A percentile compares a stretch with the other conserved stretches of the same genome.
Evolutionary conservation across 2,888 invertebrate genomes (phyloP).

Genomic region (Leucoma salicis): DNA sequence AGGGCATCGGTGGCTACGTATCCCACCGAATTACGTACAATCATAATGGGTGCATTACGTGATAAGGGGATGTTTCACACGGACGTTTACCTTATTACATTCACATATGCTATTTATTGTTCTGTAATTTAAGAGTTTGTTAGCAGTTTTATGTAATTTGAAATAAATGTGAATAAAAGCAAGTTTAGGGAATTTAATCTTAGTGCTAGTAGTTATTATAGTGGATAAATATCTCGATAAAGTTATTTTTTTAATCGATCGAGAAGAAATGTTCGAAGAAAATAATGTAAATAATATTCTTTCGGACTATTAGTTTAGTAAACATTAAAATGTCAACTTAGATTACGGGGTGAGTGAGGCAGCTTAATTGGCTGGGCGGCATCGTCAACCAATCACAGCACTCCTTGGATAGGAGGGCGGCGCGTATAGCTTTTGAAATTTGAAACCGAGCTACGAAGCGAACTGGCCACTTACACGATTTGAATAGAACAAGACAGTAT

Average conservation of each 20-base stretch:
- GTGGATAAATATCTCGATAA: too few species aligned
- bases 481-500: conserved; percentile 31
- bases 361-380: conserved; percentile 75
- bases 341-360: conserved; percentile 56
- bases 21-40: conserved; percentile 66
- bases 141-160: background rate
- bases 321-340: conserved; percentile 80
- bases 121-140: background rate
- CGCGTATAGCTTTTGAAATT: conserved; percentile 56
- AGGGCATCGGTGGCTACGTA: conserved; percentile 66
- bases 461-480: conserved; percentile 53
- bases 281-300: conserved; percentile 25
- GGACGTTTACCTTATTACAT: background rate
- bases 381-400: conserved; percentile 60
- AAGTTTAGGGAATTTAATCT: background rate
- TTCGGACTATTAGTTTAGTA: conserved; percentile 51
- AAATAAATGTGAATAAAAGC: background rate
- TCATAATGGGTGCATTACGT: conserved; percentile 47
- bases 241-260: too few species aligned
- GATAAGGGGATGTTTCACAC: conserved; percentile 26
- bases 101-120: background rate
- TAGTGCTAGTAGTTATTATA: background rate
- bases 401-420: conserved; percentile 58
- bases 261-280: too few species aligned
- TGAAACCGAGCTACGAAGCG: conserved; percentile 71